These are phyloP conservation scores for Agrotis segetum DNA, from an alignment of 2,888 invertebrate genomes.

Conservation along the genomic window DNA sequence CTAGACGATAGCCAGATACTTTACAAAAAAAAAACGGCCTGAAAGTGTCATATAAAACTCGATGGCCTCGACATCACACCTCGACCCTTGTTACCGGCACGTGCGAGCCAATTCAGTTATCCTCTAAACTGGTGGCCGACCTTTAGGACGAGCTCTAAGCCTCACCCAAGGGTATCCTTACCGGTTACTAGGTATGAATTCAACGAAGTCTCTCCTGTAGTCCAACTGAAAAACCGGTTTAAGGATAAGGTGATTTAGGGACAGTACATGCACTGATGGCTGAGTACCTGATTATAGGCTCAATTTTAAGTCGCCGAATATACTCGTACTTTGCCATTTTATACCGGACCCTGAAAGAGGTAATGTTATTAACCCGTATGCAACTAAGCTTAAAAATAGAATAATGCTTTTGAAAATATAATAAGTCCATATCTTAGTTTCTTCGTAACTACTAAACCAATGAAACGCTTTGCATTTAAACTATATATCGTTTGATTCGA, in stretches of 20 bases:
- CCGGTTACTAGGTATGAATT: constrained; percentile 20
- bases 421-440: too few species aligned
- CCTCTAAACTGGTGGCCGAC: constrained; percentile 38
- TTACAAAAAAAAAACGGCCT: background rate
- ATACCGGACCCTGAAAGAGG: too few species aligned
- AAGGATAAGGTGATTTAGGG: background rate
- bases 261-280: background rate
- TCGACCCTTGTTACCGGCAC: constrained; percentile 47
- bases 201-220: background rate
- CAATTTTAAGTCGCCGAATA: background rate
- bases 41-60: constrained; percentile 25
- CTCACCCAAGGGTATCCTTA: constrained; percentile 27
- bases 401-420: too few species aligned
- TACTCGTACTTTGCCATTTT: too few species aligned
- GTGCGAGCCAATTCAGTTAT: constrained; percentile 59
- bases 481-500: too few species aligned
- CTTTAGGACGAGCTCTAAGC: constrained; percentile 43
- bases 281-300: background rate
- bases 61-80: constrained; percentile 35
- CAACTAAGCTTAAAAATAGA: too few species aligned
- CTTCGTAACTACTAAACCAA: too few species aligned
- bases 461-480: too few species aligned
- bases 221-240: constrained; percentile 20
- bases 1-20: too few species aligned
- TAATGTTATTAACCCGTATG: too few species aligned